A percentile compares a stretch with the other conserved stretches of the same genome.
These are phyloP conservation scores for Lycaon pictus DNA, from an alignment of 2,113 vertebrate species.

Conservation along the genomic window DNA sequence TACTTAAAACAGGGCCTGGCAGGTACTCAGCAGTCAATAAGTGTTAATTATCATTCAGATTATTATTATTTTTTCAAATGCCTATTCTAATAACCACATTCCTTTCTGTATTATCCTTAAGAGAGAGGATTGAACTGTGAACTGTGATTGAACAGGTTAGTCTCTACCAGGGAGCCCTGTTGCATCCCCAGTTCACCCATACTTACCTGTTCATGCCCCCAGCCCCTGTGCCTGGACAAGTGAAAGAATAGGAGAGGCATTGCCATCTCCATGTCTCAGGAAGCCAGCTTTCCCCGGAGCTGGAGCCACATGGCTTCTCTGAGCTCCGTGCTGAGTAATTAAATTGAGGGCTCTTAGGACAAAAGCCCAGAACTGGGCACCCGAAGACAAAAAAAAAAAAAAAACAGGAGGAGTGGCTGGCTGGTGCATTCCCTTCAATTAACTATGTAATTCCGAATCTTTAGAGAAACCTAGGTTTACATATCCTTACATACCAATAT, in stretches of 20 bases:
- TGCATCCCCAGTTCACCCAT: accelerated
- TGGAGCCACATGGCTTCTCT: background rate
- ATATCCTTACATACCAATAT: background rate
- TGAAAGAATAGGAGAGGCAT: background rate
- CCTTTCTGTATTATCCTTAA: background rate
- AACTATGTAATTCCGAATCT: background rate
- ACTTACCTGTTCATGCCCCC: accelerated
- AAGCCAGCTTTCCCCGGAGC: no score
- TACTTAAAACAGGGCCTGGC: background rate
- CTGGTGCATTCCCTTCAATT: accelerated
- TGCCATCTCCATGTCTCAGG: accelerated
- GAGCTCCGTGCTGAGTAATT: background rate
- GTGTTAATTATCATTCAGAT: background rate
- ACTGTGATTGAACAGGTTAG: background rate
- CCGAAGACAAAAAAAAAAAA: background rate
- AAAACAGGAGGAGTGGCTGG: no score
- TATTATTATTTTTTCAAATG: background rate
- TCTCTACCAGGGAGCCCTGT: no score
- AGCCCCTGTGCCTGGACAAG: accelerated
- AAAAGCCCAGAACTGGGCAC: background rate
- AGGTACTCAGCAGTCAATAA: accelerated
- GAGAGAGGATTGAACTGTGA: background rate
- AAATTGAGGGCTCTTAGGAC: background rate
- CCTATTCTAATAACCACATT: background rate
- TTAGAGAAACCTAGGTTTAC: background rate